Conservation (phyloP, 2,888 invertebrate species). For the Agriotes lineatus region DNA sequence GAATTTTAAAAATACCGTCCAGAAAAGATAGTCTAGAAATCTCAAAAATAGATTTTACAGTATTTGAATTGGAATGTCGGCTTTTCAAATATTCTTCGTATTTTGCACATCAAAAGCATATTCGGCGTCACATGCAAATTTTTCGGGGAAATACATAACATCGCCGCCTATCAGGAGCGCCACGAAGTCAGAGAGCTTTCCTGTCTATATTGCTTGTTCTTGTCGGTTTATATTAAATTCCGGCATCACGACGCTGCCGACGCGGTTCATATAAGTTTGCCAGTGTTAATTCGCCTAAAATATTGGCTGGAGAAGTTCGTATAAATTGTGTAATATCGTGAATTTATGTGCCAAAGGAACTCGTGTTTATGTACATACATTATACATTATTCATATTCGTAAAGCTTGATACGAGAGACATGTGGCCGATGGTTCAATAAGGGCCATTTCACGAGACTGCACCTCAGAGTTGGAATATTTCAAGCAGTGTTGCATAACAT, state of each 20-base stretch:
- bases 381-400: conserved; percentile 17
- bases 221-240: conserved; percentile 42
- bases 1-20: no score
- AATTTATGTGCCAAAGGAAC: conserved; percentile 16
- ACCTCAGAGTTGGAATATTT: not conserved
- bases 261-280: conserved; percentile 25
- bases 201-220: conserved; percentile 25
- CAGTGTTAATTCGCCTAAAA: conserved; percentile 30
- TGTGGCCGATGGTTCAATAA: no score
- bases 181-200: not conserved
- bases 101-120: conserved; percentile 18
- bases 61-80: not conserved
- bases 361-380: conserved; percentile 2
- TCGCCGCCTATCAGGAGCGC: not conserved
- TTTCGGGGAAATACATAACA: conserved; percentile 4
- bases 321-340: conserved; percentile 16
- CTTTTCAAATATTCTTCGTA: not conserved
- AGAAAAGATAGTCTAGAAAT: no score
- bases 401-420: no score
- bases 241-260: conserved; percentile 19
- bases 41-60: no score
- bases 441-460: not conserved
- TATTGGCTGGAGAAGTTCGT: conserved; percentile 1
- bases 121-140: conserved; percentile 9
- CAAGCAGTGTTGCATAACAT: no score